Base-by-base conservation (phyloP, 2,797 vertebrate genomes). In the Rhyacichthys aspro region DNA sequence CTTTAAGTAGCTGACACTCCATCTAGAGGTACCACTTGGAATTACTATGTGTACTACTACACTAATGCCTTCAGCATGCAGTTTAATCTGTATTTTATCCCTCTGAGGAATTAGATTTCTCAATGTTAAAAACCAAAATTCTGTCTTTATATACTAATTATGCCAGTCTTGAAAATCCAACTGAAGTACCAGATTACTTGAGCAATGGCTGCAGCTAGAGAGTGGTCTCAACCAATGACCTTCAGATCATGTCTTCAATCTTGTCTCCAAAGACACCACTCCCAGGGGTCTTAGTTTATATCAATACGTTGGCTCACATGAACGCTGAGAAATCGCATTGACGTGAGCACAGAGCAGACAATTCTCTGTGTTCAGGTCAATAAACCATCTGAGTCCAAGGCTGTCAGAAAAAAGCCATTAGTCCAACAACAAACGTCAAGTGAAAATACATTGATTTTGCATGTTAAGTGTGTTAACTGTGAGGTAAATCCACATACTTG, bases 221-320 rank as follows among this genome's bases (percentile, higher is more conserved):
- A 33, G 49, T 32, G 53, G 18, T 64, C 55, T 33, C 60, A 19
- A 33, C 18, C 50, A 32, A 33, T 54, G 68, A 58, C 69, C 70
- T 76, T 73, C 59, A 55, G 1, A 55, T n/a, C n/a, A n/a, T 19
- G 61, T 43, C 32, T 63, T 50, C 45, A 48, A 12, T 57, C 65
- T 52, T 47, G 50, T 55, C 52, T 32, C 47, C 59, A 57, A 47
- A 59, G 61, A 10, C n/a, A n/a, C n/a, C n/a, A n/a, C 8, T 53
- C 73, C 37, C 63, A 6, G 11, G 32, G 33, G 42, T 17, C 3
- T 1, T 2, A 9, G 7, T 45, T 55, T 3, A n/a, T 1, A n/a
- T 73, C 73, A 43, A 65, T 70, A 67, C 63, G 70, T 62, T 17
- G 59, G 67, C 60, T 45, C 47, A 41, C 39, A 17, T n/a, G 49